Evolutionary conservation across 2,888 invertebrate species (phyloP), one percentile per base, ranked within the genome.

Genomic region (Ceraclea dissimilis): DNA sequence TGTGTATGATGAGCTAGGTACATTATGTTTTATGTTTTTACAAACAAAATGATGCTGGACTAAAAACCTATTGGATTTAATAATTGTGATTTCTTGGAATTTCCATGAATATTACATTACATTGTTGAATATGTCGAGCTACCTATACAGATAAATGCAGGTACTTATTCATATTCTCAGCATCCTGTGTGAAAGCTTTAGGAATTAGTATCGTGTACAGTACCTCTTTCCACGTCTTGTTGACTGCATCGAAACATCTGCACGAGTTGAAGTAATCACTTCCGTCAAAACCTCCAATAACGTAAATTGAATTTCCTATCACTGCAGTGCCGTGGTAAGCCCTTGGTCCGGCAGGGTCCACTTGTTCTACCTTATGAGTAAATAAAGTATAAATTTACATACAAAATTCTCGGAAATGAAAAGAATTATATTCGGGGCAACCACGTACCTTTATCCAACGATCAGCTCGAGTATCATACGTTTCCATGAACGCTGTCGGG

Each of bases 281-380:
- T n/a, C 93, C 94, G 67, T 95, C 91, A 67, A 93, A 95, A 2
- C 95, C 95, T 0, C 96, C 95, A 62, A 95, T 88, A 2, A 93
- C 86, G 71, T 88, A 94, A 62, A 96, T 90, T 66, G 87, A 84
- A 64, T 81, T 82, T 0, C 88, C 90, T 1, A 95, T 80, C 0
- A 93, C 90, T 0, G 90, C 92, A 0, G 92, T 90, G n/a, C 94
- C 94, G 67, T 95, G 95, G 70, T 95, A 95, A 0, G 93, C 94
- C 52, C 94, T 79, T 0, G 93, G 90, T 20, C 92, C 93, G 11
- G 82, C 81, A 2, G 88, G 85, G 71, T 92, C 92, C 47, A 88
- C 86, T 66, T 90, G 87, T 62, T 83, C 81, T 10, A 88, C 84
- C 81, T 83, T 63, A 56, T 19, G 4, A 46, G 19, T n/a, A 39